These are phyloP conservation scores for Drosophila orena DNA, from an alignment of 1,140 invertebrate species.

Conservation along the genomic window DNA sequence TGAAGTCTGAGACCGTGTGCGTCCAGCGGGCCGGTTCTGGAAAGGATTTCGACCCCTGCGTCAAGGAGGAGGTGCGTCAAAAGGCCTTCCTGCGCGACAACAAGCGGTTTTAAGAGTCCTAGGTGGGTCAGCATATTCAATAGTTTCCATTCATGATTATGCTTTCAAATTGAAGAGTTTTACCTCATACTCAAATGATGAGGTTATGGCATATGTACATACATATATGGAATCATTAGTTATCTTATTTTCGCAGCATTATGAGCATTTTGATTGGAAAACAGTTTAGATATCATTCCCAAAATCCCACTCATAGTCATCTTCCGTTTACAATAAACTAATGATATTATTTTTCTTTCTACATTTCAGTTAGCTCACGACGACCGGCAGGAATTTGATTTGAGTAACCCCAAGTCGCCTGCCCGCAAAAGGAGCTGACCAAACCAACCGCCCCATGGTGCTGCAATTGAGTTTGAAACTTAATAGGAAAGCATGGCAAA, in stretches of 20 bases:
- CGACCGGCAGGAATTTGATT: conserved; percentile 2
- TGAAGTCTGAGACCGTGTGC: conserved; percentile 92
- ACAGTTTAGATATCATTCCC: no score
- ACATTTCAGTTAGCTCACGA: conserved; percentile 3
- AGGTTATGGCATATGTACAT: no score
- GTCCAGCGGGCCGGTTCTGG: conserved; percentile 90
- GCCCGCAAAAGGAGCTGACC: conserved; percentile 30
- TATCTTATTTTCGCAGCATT: no score
- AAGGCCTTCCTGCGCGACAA: conserved; percentile 92
- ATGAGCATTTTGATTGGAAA: no score
- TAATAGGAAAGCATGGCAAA: conserved; percentile 16
- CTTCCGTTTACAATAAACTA: background rate
- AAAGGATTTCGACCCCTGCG: conserved; percentile 90
- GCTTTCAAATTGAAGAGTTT: no score
- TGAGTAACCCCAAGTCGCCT: conserved; percentile 17
- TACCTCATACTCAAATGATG: no score
- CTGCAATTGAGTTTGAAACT: conserved; percentile 60
- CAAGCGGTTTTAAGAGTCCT: conserved; percentile 86
- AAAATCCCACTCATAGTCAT: no score
- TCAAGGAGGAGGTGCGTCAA: conserved; percentile 88
- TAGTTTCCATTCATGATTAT: no score
- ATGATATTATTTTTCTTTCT: background rate
- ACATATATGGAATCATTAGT: no score
- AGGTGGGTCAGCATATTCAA: conserved; percentile 2
- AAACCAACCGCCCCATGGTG: conserved; percentile 2